Base-by-base conservation (phyloP, 1,140 invertebrate genomes). In the Panagrolaimus sp. region DNA sequence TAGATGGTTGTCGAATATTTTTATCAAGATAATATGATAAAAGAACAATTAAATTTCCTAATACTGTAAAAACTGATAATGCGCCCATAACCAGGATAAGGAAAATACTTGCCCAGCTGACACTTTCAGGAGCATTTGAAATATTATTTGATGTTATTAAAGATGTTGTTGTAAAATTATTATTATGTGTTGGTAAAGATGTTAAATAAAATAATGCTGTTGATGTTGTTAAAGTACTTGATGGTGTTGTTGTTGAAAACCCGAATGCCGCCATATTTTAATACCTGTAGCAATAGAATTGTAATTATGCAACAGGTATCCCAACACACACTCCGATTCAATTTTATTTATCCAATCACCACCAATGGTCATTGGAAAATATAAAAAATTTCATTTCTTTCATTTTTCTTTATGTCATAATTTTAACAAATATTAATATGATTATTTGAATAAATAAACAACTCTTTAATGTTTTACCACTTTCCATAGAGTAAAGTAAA, bases 1-100 rank as follows among this genome's bases (percentile, higher is more conserved):
- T 99, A 82, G 93, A 96, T 1, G 96, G 96, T 81, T 98, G 95
- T 55, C 96, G 88, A 79, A 99, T 98, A 67, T 91, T 91, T 68
- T 95, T 88, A 84, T 99, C 96, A 28, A 98, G 90, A 67, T 96
- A 90, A 85, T 98, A 99, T 26, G 94, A 92, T 44, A 97, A 84
- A 26, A 99, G 87, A 43, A 99, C 96, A 15, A 98, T 88, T 58
- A 98, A 91, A 84, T 99, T 99, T 45, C 96, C 96, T 70, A 90
- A 89, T 15, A 96, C 89, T 0, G 94, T 97, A 47, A 96, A 86
- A 21, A 96, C 88, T 73, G 94, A 95, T 78, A 93, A 93, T 58
- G 77, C 10, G 14, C 63, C 72, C 79, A 83, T 81, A 43, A 76
- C 46, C 38, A 76, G 15, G 26, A 67, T 68, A 17, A 78, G 70